Conservation (phyloP, 2,888 invertebrate species). For the Folsomia manolachei region DNA sequence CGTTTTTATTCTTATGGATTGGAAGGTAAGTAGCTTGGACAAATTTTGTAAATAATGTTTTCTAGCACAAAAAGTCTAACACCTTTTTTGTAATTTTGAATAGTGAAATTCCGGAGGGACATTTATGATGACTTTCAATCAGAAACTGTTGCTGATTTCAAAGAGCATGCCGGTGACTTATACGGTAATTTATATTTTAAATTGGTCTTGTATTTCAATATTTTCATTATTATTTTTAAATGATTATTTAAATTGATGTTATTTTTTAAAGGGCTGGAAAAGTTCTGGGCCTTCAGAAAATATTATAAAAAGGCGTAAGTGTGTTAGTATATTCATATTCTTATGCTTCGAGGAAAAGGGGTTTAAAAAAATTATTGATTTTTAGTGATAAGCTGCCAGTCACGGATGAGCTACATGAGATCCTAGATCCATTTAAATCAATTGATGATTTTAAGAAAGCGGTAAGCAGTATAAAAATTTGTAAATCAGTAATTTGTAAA, state of each 20-base stretch:
- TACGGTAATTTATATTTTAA: too few species aligned
- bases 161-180: constrained; percentile 68
- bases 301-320: constrained; percentile 93
- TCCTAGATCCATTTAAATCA: constrained; percentile 74
- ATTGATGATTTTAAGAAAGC: constrained; percentile 73
- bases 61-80: too few species aligned
- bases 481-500: background rate
- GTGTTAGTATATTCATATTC: too few species aligned
- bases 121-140: constrained; percentile 93
- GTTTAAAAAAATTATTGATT: too few species aligned
- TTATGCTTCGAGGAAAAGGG: too few species aligned
- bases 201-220: too few species aligned
- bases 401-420: constrained; percentile 68
- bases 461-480: constrained; percentile 23
- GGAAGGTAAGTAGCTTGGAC: too few species aligned
- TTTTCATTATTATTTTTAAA: too few species aligned
- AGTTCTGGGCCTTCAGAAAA: constrained; percentile 98
- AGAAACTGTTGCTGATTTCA: constrained; percentile 85
- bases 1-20: constrained; percentile 97
- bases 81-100: too few species aligned
- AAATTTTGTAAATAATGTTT: too few species aligned
- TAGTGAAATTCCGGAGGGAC: constrained; percentile 90
- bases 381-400: constrained; percentile 71
- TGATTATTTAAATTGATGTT: too few species aligned
- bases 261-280: too few species aligned